Conservation (phyloP, 2,888 invertebrate genomes). For the Liopterus haemorrhoidalis region DNA sequence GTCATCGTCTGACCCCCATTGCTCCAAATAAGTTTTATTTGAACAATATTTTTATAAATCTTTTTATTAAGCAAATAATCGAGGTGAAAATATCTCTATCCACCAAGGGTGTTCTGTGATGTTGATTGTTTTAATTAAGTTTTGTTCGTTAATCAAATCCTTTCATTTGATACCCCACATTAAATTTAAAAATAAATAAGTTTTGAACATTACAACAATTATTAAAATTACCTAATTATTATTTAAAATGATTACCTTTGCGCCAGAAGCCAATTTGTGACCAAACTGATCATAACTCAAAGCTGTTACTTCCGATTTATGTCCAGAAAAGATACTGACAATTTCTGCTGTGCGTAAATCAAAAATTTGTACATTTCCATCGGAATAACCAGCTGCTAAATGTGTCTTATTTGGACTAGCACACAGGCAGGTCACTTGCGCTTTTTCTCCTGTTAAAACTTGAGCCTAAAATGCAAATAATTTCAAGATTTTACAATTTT, state of each 20-base stretch:
- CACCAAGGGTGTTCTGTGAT: no score
- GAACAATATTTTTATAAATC: no score
- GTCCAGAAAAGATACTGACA: constrained; percentile 72
- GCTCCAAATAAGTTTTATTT: no score
- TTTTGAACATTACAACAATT: neutral
- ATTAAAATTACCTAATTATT: constrained; percentile 5
- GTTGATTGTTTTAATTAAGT: no score
- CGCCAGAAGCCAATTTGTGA: constrained; percentile 81
- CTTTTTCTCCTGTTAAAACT: constrained; percentile 73
- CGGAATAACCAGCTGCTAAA: constrained; percentile 86
- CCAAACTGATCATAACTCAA: constrained; percentile 79
- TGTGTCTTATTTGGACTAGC: constrained; percentile 70
- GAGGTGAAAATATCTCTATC: no score
- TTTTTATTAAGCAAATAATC: no score
- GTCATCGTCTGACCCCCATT: no score
- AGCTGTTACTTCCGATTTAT: constrained; percentile 76
- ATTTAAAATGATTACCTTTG: constrained; percentile 55
- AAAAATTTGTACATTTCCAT: constrained; percentile 82
- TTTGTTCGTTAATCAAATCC: no score
- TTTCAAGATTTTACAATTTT: no score
- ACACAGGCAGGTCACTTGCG: constrained; percentile 69
- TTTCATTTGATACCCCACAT: no score
- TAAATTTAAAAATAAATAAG: neutral
- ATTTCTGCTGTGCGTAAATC: constrained; percentile 68
- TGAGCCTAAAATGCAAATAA: constrained; percentile 69